A percentile compares a stretch with the other conserved stretches of the same genome.
These are phyloP conservation scores for Physella acuta DNA, from an alignment of 1,140 invertebrate genomes.

Conservation along the genomic window DNA sequence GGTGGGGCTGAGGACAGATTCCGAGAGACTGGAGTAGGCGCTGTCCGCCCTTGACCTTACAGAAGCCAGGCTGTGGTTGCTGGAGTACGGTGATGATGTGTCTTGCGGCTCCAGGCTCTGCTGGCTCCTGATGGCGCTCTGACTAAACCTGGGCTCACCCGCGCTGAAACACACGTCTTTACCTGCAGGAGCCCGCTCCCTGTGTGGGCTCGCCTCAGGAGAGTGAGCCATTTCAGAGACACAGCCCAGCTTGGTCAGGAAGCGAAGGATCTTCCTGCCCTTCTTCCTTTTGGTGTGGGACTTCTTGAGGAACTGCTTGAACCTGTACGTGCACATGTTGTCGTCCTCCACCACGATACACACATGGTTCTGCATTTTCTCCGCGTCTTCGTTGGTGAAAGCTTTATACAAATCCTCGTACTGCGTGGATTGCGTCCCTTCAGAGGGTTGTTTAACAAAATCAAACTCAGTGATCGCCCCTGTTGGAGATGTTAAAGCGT, in stretches of 20 bases:
- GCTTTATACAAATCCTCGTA: conserved; percentile 23
- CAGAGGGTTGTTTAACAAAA: background rate
- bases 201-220: background rate
- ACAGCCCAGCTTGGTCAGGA: conserved; percentile 20
- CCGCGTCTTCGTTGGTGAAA: conserved; percentile 25
- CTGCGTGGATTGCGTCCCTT: background rate
- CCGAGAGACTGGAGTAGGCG: conserved; percentile 24
- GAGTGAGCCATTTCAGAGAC: conserved; percentile 14
- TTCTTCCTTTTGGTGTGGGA: conserved; percentile 25
- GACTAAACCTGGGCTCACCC: background rate
- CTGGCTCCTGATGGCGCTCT: background rate
- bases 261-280: conserved; percentile 9
- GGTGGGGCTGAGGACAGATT: background rate
- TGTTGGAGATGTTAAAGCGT: background rate
- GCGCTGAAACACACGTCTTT: background rate
- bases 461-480: background rate
- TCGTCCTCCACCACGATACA: conserved; percentile 27
- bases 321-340: conserved; percentile 15
- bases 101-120: too few relatives aligned
- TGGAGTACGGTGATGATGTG: background rate
- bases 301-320: conserved; percentile 30
- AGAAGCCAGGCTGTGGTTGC: conserved; percentile 11
- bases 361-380: conserved; percentile 27
- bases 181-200: background rate
- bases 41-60: conserved; percentile 2